Base-by-base conservation (phyloP, 2,797 vertebrate genomes). In the Myripristis murdjan region DNA sequence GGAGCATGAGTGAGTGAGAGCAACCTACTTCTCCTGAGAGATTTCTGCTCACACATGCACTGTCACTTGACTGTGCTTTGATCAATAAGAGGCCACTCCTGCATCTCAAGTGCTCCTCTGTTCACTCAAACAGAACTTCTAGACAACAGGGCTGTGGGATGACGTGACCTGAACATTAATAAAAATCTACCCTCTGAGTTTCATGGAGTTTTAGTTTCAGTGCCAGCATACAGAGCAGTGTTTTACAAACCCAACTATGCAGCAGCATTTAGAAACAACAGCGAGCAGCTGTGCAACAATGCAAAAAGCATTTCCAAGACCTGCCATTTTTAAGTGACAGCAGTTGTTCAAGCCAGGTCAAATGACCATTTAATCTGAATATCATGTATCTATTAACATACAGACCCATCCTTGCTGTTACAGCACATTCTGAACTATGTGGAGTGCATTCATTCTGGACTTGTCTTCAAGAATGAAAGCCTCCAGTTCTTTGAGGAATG, bases 81-180 rank as follows among this genome's bases (percentile, higher is more conserved):
- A 74, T 82, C 57, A 74, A 62, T 47, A 57, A 22, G 31, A 33
- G 35, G 23, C 28, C 43, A 9, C 51, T 60, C 48, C 23, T 68
- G 44, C 24, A 65, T 67, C 53, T 49, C 52, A 35, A 63, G 35
- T 22, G 51, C 22, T 14, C 22, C 39, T 41, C 53, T 24, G 14
- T 49, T 39, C 48, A 41, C 24, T 20, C 11, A 14, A 51, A 31
- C 53, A 54, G 48, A 39, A 58, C n/a, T 24, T 39, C 47, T 28
- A 55, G 62, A 58, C 62, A 56, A 31, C 58, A 51, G 18, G 44
- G 14, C 28, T 6, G 4, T 22, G 3, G 18, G 11, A 11, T 54
- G 49, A 55, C 31, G n/a, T 11, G 6, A 5, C 55, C 47, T 23
- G 53, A 59, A 48, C 33, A 1, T 58, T 11, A n/a, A 57, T 20